Evolutionary conservation across 2,888 invertebrate species (phyloP).

Genomic region (Drosophila setosimentum): DNA sequence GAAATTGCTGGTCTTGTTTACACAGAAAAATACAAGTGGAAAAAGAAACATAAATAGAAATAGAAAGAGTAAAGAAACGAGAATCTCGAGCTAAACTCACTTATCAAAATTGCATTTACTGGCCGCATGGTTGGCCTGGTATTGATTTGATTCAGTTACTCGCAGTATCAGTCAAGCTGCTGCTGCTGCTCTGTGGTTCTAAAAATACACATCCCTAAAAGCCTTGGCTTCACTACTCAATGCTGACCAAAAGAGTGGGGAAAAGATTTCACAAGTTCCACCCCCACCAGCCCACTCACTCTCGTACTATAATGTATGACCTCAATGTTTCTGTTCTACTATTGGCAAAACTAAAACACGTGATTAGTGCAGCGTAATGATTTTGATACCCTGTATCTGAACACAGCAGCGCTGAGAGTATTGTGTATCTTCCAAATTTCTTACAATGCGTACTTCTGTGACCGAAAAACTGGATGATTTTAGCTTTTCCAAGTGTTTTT

Average conservation of each 20-base stretch:
- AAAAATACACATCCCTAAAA: constrained; percentile 11
- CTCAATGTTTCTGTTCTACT: neutral
- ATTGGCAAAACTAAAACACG: constrained; percentile 15
- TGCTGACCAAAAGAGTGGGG: constrained; percentile 19
- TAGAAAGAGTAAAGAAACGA: neutral
- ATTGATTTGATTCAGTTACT: constrained; percentile 46
- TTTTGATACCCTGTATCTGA: constrained; percentile 1
- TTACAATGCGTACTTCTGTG: neutral
- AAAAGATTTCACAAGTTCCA: neutral
- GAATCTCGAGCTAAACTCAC: constrained; percentile 31
- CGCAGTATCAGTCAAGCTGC: neutral
- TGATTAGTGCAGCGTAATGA: constrained; percentile 22
- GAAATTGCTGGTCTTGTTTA: neutral
- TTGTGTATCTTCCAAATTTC: neutral
- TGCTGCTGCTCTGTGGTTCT: neutral
- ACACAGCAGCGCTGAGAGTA: neutral
- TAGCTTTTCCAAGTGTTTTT: neutral
- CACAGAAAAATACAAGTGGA: neutral
- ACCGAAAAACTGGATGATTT: neutral
- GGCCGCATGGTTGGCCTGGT: constrained; percentile 17
- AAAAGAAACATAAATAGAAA: constrained; percentile 6
- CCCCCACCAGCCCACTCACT: neutral
- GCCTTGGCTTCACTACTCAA: constrained; percentile 2
- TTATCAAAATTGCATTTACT: constrained; percentile 53
- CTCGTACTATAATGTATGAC: neutral